phyloP scores from a whole-genome alignment of 2,797 vertebrate species.

The Eulemur coronatus region DNA sequence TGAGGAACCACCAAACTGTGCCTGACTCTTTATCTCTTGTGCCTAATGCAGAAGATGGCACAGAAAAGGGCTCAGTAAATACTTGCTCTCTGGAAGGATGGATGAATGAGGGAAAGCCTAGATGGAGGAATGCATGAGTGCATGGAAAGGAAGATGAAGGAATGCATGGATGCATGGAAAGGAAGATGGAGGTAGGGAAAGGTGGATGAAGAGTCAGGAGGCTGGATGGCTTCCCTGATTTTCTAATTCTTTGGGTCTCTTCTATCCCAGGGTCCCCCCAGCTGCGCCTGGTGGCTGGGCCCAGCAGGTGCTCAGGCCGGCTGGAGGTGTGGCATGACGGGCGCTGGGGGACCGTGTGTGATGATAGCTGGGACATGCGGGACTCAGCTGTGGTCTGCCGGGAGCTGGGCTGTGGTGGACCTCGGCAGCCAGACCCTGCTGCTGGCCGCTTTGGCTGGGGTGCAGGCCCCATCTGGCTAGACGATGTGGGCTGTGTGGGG shows the following conservation, averaged over 20 bases:
- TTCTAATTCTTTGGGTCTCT: not conserved
- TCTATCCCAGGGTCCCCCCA: not conserved
- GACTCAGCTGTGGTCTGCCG: slow-evolving; percentile 77
- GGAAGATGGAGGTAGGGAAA: not conserved
- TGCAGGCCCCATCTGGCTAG: slow-evolving; percentile 80
- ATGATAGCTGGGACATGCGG: slow-evolving; percentile 75
- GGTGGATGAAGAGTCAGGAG: too few relatives aligned
- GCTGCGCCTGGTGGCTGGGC: slow-evolving; percentile 69
- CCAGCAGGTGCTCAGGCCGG: slow-evolving; percentile 74
- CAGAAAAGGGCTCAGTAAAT: not conserved
- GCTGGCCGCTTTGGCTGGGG: slow-evolving; percentile 73
- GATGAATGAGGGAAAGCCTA: not conserved
- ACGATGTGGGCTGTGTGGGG: slow-evolving; percentile 75
- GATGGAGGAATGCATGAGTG: not conserved
- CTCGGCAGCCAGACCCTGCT: slow-evolving; percentile 18
- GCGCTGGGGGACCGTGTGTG: slow-evolving; percentile 79
- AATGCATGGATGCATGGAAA: too few relatives aligned
- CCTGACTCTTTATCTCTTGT: not conserved
- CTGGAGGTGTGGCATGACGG: slow-evolving; percentile 77
- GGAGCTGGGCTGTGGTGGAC: slow-evolving; percentile 76
- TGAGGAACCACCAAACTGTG: not conserved
- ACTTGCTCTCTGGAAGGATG: not conserved
- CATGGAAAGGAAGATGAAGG: not conserved
- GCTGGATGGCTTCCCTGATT: rapidly evolving
- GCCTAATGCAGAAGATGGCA: too few relatives aligned